Evolutionary conservation across 2,797 vertebrate genomes (phyloP), one percentile per base, ranked within the genome.

Genomic region (Sebastes taczanowskii): DNA sequence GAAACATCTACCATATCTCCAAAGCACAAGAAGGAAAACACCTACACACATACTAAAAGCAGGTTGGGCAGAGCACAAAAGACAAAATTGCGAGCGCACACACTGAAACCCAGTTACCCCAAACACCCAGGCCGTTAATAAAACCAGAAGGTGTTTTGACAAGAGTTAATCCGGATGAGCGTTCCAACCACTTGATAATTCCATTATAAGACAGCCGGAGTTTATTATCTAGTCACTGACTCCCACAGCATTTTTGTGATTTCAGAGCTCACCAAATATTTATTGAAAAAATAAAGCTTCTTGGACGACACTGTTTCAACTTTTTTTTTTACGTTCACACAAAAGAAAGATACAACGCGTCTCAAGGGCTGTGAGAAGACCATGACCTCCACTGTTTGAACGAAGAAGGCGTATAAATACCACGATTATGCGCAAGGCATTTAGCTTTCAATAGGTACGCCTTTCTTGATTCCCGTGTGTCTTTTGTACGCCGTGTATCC

Each of bases 31-130:
- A 53, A 59, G 18, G 16, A 38, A 74, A 74, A 82, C 73, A 76
- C 80, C 80, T 67, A 72, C 76, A 61, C 84, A 80, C 35, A 81
- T 77, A 77, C 66, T 81, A 3, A 46, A 83, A 63, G 35, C 16
- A 72, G 74, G 62, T 25, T 68, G 73, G 64, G 75, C 78, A 27
- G 23, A 76, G 9, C 20, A 60, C 49, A 81, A 66, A 35, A 30
- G 49, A 27, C 18, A 38, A 27, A 74, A 9, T 3, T 42, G 4
- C 18, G 16, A 68, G 32, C 11, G 29, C 23, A 35, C 64, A 63
- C 22, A 58, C 20, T 38, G 46, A 81, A 55, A 42, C 25, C 20
- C 25, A 56, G n/a, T 11, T 27, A 82, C 56, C 56, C 34, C 52
- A 66, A 72, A 69, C 80, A 74, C 35, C 22, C 53, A 62, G 49